Base-by-base conservation (phyloP, 2,113 vertebrate genomes). In the Pithys albifrons region DNA sequence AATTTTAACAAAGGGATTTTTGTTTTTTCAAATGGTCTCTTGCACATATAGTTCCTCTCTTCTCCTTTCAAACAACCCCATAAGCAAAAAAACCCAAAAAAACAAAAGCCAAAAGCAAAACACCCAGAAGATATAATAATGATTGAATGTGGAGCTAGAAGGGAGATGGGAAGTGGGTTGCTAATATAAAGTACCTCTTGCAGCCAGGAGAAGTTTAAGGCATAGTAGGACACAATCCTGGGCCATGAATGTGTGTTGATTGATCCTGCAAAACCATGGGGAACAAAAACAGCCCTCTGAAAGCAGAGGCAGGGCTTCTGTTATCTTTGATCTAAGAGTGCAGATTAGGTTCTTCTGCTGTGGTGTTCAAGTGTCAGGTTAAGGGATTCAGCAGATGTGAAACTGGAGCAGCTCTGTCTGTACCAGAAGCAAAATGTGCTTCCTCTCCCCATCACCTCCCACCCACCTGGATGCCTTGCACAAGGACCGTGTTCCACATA, bases 401-500 rank as follows among this genome's bases (percentile, higher is more conserved):
- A 93, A 94, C 39, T 93, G 69, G 90, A 90, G n/a, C 90, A 93
- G 82, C 33, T 86, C 86, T 71, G 65, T 65, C 41, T 80, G 19
- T 18, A 37, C 33, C 55, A 80, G 75, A 28, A 83, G 59, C 67
- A 90, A 73, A 92, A 66, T 37, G 46, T 88, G 19, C 59, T 58
- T 66, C 55, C 18, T 76, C 10, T 79, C 49, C 12, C 55, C 39
- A 55, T 81, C 91, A 91, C 83, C 88, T 91, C 85, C 95, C 51
- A 9, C 92, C 64, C 58, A 90, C 51, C 82, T 91, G 75, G 37
- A 3, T 39, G n/a, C 31, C 37, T 91, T 79, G 54, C 49, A 66
- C 37, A 7, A 33, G 67, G 27, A 25, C 62, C 46, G 12, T 12
- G 39, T 5, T 10, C 33, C 24, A 6, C 4, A 8, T 10, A 9